Evolutionary conservation across 2,888 invertebrate species (phyloP).

Genomic region (Agrochola circellaris): DNA sequence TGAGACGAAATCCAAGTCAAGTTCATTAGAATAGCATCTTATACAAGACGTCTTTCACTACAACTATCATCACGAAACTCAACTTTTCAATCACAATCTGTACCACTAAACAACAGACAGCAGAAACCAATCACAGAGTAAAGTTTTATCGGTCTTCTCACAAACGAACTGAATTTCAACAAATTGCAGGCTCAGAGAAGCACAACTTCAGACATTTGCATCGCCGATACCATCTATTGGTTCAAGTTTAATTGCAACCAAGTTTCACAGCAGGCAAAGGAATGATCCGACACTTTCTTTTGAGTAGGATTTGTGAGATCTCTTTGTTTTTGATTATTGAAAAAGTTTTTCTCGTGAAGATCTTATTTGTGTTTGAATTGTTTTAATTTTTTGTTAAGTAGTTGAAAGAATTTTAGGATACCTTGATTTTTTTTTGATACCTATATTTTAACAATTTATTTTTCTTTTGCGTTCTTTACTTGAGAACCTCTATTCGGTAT

Average conservation of each 20-base stretch:
- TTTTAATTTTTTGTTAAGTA: background rate
- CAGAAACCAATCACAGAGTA: slow-evolving; percentile 52
- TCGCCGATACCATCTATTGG: slow-evolving; percentile 61
- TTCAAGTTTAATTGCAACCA: slow-evolving; percentile 56
- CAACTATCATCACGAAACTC: background rate
- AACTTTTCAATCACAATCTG: slow-evolving; percentile 36
- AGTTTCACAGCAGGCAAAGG: slow-evolving; percentile 45
- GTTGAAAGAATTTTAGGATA: no score
- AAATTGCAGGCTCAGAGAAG: slow-evolving; percentile 60
- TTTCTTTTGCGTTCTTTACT: background rate
- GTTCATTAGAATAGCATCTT: background rate
- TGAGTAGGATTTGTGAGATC: slow-evolving; percentile 31
- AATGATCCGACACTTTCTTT: slow-evolving; percentile 46
- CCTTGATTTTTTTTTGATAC: background rate
- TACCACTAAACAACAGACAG: slow-evolving; percentile 29
- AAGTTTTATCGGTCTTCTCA: slow-evolving; percentile 61
- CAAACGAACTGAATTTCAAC: slow-evolving; percentile 55
- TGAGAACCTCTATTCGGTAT: background rate
- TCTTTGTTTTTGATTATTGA: slow-evolving; percentile 36
- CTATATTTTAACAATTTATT: background rate
- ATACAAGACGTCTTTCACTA: background rate
- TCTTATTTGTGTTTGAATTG: background rate
- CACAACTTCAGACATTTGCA: slow-evolving; percentile 69
- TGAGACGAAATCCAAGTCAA: background rate
- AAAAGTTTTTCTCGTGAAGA: slow-evolving; percentile 14